A percentile compares a stretch with the other conserved stretches of the same genome.
Evolutionary conservation across 2,888 invertebrate genomes (phyloP).

Genomic region (Polydrusus tereticollis): DNA sequence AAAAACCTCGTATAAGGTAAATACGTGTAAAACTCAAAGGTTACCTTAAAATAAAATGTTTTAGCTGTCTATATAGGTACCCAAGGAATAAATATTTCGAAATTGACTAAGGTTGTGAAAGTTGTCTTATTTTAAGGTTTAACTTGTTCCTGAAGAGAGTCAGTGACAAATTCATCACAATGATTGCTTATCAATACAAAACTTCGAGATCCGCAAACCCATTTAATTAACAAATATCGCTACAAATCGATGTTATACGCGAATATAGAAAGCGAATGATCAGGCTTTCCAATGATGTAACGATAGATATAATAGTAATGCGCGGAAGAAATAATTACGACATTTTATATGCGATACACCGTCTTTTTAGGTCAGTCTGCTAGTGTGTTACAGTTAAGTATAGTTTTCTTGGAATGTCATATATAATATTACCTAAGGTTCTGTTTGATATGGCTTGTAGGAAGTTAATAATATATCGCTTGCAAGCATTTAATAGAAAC

Average conservation of each 20-base stretch:
- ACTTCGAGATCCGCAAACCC: neutral
- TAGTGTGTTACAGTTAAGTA: neutral
- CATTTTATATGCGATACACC: conserved; percentile 16
- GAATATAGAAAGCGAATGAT: conserved; percentile 53
- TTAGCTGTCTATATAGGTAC: no score
- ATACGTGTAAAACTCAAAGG: no score
- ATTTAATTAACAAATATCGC: neutral
- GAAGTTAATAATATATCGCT: neutral
- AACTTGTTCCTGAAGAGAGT: no score
- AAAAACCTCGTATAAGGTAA: no score
- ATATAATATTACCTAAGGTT: neutral
- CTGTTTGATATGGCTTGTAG: neutral
- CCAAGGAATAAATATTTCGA: no score
- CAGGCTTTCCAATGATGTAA: conserved; percentile 55
- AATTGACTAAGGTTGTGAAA: no score
- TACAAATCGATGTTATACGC: neutral
- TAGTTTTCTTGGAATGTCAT: neutral
- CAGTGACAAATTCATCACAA: neutral
- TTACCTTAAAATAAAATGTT: no score
- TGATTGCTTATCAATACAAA: neutral
- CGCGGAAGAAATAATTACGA: conserved; percentile 21
- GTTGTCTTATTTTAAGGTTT: no score
- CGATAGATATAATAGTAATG: conserved; percentile 36
- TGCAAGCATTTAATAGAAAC: neutral
- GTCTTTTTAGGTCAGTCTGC: conserved; percentile 3